phyloP scores from a whole-genome alignment of 53 echinoderm and acorn worm species.

The Holothuria leucospilota region DNA sequence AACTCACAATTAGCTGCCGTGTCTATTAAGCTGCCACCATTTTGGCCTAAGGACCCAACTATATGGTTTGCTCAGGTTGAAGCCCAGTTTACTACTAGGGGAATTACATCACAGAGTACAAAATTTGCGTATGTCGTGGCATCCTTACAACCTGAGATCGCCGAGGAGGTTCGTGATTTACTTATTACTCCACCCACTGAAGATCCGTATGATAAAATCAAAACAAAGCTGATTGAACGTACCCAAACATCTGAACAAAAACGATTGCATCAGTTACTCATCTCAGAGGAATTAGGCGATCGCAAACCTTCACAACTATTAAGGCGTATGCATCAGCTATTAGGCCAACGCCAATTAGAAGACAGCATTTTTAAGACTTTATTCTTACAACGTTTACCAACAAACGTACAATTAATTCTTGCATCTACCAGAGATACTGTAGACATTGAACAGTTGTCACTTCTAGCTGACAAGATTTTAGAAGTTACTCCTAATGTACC shows the following conservation, averaged over 20 bases:
- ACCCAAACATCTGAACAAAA: no score
- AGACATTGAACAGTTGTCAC: constrained; percentile 23
- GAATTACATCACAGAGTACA: not conserved
- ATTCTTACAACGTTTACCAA: constrained; percentile 14
- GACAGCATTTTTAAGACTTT: constrained; percentile 7
- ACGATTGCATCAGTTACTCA: not conserved
- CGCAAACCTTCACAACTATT: not conserved
- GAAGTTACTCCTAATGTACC: constrained; percentile 22
- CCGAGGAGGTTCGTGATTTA: not conserved
- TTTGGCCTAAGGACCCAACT: not conserved
- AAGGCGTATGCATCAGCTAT: constrained; percentile 6
- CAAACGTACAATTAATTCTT: not conserved
- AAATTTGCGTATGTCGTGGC: not conserved
- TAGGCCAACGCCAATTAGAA: not conserved
- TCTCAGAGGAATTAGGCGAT: not conserved
- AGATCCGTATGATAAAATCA: not conserved
- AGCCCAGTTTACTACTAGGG: not conserved
- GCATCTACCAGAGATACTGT: constrained; percentile 22
- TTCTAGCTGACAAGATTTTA: constrained; percentile 39
- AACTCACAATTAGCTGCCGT: not conserved
- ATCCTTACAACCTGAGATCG: not conserved
- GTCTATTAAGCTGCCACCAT: not conserved
- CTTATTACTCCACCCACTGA: not conserved
- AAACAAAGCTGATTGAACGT: not conserved
- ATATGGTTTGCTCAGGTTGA: not conserved